Base-by-base conservation (phyloP, 2,888 invertebrate genomes). In the Odontocerum albicorne region DNA sequence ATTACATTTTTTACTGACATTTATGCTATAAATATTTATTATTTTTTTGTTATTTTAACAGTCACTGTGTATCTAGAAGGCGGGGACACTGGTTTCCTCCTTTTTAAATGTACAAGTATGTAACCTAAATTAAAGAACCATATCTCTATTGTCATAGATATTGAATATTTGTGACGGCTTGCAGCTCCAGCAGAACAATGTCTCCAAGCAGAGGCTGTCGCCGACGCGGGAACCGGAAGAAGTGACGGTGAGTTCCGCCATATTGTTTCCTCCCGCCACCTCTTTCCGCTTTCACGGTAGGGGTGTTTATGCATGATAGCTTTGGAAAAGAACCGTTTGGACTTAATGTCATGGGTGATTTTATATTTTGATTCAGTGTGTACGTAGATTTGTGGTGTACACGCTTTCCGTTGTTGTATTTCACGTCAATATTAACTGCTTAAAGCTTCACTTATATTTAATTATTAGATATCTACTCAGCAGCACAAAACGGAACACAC, bases 171-270 rank as follows among this genome's bases (percentile, higher is more conserved):
- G 10, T 38, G 3, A 38, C 13, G 10, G n/a, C 21, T 40, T 40
- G 2, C 43, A 43, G 43, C 43, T 45, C 31, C 49, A 49, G 39
- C 56, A 54, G 40, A 60, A 60, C 57, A 60, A 60, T 57, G 60
- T 55, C n/a, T 36, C 55, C 19, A 55, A 47, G 36, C 60, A 45
- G 43, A 31, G 47, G 42, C 52, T 57, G 55, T 60, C 60, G 27
- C 60, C 60, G 33, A 38, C 60, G 38, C 55, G 43, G 47, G 57
- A 57, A 46, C 16, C 40, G 49, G 60, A 55, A 36, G 60, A 57
- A 8, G 40, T 51, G 40, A 54, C 57, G 60, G 60, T 60, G 50
- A 60, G 60, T 60, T 20, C 32, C 35, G 39, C 39, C 55, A 43
- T 49, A 31, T 47, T 54, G 47, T 35, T n/a, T 36, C 12, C 35